A percentile compares a stretch with the other conserved stretches of the same genome.
Evolutionary conservation across 2,888 invertebrate genomes (phyloP).

Genomic region (Drosophila formosana): DNA sequence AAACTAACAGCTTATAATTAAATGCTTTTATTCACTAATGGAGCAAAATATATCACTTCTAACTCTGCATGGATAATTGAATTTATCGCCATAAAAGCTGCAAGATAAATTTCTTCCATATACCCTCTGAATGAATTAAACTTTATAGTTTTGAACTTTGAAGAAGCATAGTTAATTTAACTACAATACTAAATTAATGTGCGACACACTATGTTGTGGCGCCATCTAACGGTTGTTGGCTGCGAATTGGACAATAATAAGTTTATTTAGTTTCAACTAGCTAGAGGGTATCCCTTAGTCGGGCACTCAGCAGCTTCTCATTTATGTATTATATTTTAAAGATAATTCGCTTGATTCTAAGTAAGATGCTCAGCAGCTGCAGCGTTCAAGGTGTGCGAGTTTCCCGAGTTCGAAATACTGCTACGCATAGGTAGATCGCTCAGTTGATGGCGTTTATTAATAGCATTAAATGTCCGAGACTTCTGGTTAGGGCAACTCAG

Average conservation of each 20-base stretch:
- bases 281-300: constrained; percentile 28
- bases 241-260: neutral
- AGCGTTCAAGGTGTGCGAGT: constrained; percentile 60
- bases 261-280: neutral
- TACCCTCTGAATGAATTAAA: neutral
- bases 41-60: no score
- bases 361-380: constrained; percentile 41
- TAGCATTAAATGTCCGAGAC: constrained; percentile 57
- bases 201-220: neutral
- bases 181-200: neutral
- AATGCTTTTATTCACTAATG: no score
- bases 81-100: neutral
- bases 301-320: neutral
- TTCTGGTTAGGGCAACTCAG: constrained; percentile 66
- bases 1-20: neutral
- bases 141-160: neutral
- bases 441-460: constrained; percentile 55
- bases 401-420: constrained; percentile 44
- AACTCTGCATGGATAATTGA: neutral
- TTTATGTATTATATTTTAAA: neutral
- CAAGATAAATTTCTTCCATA: neutral
- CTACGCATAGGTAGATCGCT: constrained; percentile 56
- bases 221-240: neutral
- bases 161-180: neutral
- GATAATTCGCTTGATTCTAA: constrained; percentile 3